Percentiles rank a stretch among this genome's conserved stretches.
These are phyloP conservation scores for Pogonomyrmex barbatus DNA, from an alignment of 1,140 invertebrate genomes.

Conservation along the genomic window DNA sequence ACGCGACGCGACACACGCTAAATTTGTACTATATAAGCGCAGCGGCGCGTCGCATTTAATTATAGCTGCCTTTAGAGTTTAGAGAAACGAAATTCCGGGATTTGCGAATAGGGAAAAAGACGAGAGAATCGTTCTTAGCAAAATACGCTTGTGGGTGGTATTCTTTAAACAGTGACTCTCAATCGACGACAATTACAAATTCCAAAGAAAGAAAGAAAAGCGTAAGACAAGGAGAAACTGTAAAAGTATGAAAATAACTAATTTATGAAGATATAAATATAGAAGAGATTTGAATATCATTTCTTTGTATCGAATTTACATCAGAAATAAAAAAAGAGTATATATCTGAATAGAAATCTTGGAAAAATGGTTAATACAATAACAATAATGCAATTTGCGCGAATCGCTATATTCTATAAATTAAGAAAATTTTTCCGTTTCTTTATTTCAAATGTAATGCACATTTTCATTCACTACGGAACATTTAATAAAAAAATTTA, in stretches of 20 bases:
- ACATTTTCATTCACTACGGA: neutral
- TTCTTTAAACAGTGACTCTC: conserved; percentile 34
- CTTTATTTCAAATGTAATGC: neutral
- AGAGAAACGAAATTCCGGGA: conserved; percentile 63
- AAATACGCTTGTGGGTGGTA: conserved; percentile 36
- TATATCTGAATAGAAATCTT: neutral
- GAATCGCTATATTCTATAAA: neutral
- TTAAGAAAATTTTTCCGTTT: neutral
- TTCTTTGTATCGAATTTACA: neutral
- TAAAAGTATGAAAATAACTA: neutral
- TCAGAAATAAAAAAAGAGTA: neutral
- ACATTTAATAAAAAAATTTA: neutral
- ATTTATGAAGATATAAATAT: neutral
- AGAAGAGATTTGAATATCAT: neutral
- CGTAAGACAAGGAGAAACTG: neutral
- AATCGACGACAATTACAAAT: neutral
- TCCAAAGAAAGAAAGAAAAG: neutral
- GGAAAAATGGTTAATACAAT: neutral
- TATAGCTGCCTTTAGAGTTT: conserved; percentile 73
- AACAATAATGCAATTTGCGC: neutral
- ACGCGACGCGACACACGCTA: conserved; percentile 46
- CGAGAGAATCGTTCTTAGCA: conserved; percentile 26
- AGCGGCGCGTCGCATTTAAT: conserved; percentile 68
- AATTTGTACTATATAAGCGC: conserved; percentile 68
- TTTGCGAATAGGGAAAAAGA: conserved; percentile 65